phyloP scores from a whole-genome alignment of 1,140 invertebrate genomes.

The Harlomillsia oculata region DNA sequence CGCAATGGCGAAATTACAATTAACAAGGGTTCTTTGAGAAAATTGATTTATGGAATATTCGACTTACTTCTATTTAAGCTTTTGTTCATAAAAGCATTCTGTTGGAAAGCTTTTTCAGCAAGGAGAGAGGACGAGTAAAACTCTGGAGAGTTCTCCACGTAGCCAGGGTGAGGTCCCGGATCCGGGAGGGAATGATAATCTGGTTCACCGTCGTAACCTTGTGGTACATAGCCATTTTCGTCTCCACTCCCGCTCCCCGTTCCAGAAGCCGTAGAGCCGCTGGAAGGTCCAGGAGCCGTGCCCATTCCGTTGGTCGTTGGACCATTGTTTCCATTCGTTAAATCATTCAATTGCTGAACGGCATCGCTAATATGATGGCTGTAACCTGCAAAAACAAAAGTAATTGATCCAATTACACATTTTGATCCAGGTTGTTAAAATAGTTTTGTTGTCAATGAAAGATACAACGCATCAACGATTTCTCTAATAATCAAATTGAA shows the following conservation, averaged over 20 bases:
- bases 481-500: too few relatives aligned
- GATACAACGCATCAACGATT: not conserved
- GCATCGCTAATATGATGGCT: constrained; percentile 43
- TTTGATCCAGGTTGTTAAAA: not conserved
- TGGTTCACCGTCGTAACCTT: constrained; percentile 50
- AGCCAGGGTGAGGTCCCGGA: constrained; percentile 46
- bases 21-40: too few relatives aligned
- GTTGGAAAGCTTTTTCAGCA: constrained; percentile 34
- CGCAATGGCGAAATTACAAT: too few relatives aligned
- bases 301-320: constrained; percentile 22
- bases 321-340: constrained; percentile 26
- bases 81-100: constrained; percentile 29
- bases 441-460: not conserved
- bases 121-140: constrained; percentile 55
- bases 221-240: constrained; percentile 43
- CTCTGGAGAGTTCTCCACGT: constrained; percentile 59
- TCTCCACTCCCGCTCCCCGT: constrained; percentile 27
- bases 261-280: constrained; percentile 36
- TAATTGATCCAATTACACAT: not conserved
- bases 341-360: constrained; percentile 40
- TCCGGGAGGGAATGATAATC: constrained; percentile 61
- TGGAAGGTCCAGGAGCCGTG: constrained; percentile 32
- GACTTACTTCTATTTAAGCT: constrained; percentile 31
- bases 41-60: not conserved
- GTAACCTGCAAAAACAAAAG: constrained; percentile 41